Base-by-base conservation (phyloP, 1,140 invertebrate genomes). In the Branchinecta lynchi region DNA sequence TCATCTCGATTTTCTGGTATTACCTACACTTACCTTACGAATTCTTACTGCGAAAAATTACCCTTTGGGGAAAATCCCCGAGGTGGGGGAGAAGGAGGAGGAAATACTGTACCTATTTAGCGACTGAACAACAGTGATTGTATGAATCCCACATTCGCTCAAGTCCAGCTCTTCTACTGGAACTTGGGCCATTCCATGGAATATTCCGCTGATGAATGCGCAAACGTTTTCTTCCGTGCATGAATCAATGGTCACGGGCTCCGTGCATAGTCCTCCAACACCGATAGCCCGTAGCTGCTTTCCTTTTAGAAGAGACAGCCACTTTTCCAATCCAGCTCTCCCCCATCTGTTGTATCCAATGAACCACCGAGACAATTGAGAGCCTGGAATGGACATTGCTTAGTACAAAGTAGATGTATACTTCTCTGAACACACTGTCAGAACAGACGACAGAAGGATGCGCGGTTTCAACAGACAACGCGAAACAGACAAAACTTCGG, bases 331-430 rank as follows among this genome's bases (percentile, higher is more conserved):
- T 15, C 51, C 51, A 60, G 51, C 51, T 60, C 17, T 60, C 51
- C 51, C 51, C 51, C 51, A 60, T 60, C 17, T 60, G 17, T 60
- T 60, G 51, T 60, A 60, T 20, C 51, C 51, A 15, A 60, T 60
- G 51, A 60, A 20, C 51, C 51, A 60, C 17, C 6, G 12, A 3
- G 12, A 15, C 17, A 60, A 3, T 15, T 60, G 12, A 15, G 51
- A 60, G 51, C 51, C 51, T 60, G 17, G 17, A 60, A 60, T n/a
- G n/a, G n/a, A n/a, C n/a, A n/a, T n/a, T n/a, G n/a, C n/a, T n/a
- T n/a, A n/a, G n/a, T n/a, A n/a, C n/a, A n/a, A n/a, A n/a, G n/a
- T n/a, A n/a, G n/a, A n/a, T n/a, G n/a, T n/a, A n/a, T n/a, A n/a
- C n/a, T n/a, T n/a, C n/a, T n/a, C n/a, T n/a, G n/a, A n/a, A n/a